Evolutionary conservation across 2,113 vertebrate species (phyloP), one percentile per base, ranked within the genome.

Genomic region (Electrona antarctica): DNA sequence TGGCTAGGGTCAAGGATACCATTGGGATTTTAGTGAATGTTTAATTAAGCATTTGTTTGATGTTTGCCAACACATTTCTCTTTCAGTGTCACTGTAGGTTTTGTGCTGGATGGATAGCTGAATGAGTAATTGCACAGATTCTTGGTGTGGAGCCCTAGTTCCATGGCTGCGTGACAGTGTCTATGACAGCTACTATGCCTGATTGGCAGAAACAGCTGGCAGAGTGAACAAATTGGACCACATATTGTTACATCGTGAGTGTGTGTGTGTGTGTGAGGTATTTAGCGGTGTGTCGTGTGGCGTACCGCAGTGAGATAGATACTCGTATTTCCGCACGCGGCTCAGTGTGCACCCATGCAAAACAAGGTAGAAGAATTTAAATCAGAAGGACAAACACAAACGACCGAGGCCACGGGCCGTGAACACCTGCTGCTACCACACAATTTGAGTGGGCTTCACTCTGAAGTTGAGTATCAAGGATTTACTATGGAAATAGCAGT

Each of bases 401-500:
- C 75, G 61, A 64, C 73, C 74, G 50, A 52, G 74, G 85, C 74
- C 67, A 74, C 74, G 80, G 71, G 67, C 79, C 68, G 66, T 41
- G 66, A 85, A 80, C 83, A 89, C 76, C 85, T 86, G 82, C 85
- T 86, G 82, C 87, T 85, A 66, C 82, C 77, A 78, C 82, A 81
- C 21, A 69, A 62, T 76, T 81, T 73, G 29, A 68, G 51, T 64
- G 68, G 77, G 71, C 64, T 79, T 76, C 69, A 60, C 54, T 80
- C 54, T 78, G 11, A 28, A 67, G 49, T n/a, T 59, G 64, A 48
- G 58, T 58, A 77, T 88, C 64, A 80, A 76, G 65, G 57, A 69
- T 77, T 69, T 60, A 41, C 76, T 71, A 73, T 73, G 75, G 69
- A 85, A 84, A 87, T 82, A 81, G 70, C 29, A 60, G 14, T 12